Evolutionary conservation across 2,113 vertebrate species (phyloP).

Genomic region (Megatriorchis doriae): DNA sequence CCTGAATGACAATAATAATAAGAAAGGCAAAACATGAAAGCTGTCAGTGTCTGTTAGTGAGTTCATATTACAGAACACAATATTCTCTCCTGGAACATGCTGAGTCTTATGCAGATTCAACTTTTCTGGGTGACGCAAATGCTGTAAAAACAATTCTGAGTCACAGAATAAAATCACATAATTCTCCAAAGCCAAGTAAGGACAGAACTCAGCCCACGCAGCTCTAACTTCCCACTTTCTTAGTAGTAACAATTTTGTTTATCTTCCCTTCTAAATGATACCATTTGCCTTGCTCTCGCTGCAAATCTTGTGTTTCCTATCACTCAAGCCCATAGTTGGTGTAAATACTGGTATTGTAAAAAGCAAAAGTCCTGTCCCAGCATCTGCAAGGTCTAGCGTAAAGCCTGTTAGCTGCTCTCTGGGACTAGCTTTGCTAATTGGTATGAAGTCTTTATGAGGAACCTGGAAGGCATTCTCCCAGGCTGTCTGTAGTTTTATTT

Average conservation of each 20-base stretch:
- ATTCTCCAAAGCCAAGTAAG: conserved; percentile 48
- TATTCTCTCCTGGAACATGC: conserved; percentile 22
- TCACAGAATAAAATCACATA: conserved; percentile 54
- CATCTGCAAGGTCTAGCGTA: background rate
- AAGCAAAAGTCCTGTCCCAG: background rate
- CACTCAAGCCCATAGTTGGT: background rate
- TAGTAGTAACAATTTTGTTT: background rate
- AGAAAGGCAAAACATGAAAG: background rate
- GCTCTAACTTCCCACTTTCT: conserved; percentile 1
- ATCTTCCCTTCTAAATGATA: background rate
- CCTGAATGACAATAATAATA: background rate
- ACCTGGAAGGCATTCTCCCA: background rate
- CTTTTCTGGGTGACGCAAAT: conserved; percentile 44
- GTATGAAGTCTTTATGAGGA: background rate
- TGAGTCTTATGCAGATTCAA: conserved; percentile 40
- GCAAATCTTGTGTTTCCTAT: background rate
- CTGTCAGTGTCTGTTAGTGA: background rate
- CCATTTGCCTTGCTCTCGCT: background rate
- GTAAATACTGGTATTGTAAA: background rate
- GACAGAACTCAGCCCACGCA: conserved; percentile 26
- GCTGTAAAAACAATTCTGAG: conserved; percentile 59
- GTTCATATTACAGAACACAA: conserved; percentile 43
- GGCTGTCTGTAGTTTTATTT: background rate
- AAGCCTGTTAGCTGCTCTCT: background rate
- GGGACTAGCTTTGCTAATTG: background rate